Conservation (phyloP, 2,797 vertebrate genomes). For the Coranthus polyacanthus region DNA sequence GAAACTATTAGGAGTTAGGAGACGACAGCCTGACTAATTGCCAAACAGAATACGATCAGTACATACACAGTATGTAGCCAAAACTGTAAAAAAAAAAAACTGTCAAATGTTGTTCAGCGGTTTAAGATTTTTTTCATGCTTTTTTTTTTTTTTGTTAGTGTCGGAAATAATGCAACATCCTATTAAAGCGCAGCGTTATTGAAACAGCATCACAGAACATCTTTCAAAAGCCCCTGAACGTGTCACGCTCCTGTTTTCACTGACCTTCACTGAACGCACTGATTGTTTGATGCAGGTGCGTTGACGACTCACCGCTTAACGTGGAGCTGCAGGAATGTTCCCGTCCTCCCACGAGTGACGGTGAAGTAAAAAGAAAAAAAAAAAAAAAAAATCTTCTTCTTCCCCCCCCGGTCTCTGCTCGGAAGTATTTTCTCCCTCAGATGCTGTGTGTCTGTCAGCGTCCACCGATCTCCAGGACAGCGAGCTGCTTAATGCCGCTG, state of each 20-base stretch:
- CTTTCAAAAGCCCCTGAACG: not conserved
- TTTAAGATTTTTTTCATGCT: too few relatives aligned
- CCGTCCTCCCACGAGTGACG: not conserved
- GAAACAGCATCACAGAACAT: not conserved
- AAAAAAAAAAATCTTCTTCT: not conserved
- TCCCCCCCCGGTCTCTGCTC: not conserved
- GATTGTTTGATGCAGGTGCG: conserved; percentile 15
- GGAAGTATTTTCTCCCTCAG: conserved; percentile 11
- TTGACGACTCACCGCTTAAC: conserved; percentile 23
- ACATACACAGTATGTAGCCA: too few relatives aligned
- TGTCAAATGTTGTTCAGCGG: too few relatives aligned
- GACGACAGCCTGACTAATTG: too few relatives aligned
- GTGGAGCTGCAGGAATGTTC: not conserved
- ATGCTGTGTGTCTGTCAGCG: conserved; percentile 23
- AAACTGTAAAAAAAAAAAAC: too few relatives aligned
- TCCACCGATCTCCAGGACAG: conserved; percentile 24
- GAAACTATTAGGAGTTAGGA: too few relatives aligned
- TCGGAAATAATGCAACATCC: not conserved
- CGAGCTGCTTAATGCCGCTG: conserved; percentile 23
- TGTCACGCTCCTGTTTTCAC: not conserved
- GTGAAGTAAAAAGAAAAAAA: not conserved
- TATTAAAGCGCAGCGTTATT: not conserved
- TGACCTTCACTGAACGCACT: conserved; percentile 1
- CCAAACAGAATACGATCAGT: too few relatives aligned
- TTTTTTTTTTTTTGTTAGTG: too few relatives aligned